Evolutionary conservation across 2,797 vertebrate species (phyloP).

Genomic region (Phaenicophaeus curvirostris): DNA sequence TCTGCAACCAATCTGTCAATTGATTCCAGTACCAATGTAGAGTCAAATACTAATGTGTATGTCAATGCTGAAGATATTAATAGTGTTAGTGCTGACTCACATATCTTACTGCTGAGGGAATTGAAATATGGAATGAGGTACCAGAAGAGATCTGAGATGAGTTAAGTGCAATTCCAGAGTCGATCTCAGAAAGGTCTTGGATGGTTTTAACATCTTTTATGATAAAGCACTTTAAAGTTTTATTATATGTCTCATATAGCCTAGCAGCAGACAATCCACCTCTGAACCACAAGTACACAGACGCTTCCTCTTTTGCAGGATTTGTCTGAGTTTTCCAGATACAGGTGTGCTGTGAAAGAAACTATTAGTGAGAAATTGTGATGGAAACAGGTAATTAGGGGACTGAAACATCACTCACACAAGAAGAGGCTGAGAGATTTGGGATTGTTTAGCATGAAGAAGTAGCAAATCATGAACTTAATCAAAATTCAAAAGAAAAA

Average conservation of each 20-base stretch:
- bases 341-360: not conserved
- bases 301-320: not conserved
- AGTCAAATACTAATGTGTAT: not conserved
- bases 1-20: not conserved
- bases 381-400: not conserved
- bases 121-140: not conserved
- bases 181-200: slow-evolving; percentile 3
- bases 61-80: not conserved
- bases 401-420: not conserved
- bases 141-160: not conserved
- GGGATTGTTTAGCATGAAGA: not conserved
- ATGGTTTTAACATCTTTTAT: not conserved
- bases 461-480: not conserved
- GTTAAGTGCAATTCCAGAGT: not conserved
- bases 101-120: not conserved
- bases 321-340: not conserved
- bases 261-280: not conserved
- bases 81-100: not conserved
- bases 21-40: not conserved
- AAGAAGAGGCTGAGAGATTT: not conserved
- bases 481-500: not conserved
- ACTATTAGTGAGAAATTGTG: not conserved
- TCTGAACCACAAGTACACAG: not conserved
- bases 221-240: not conserved
- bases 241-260: not conserved